A percentile compares a stretch with the other conserved stretches of the same genome.
Evolutionary conservation across 2,888 invertebrate genomes (phyloP).

Genomic region (Metopia argyrocephala): DNA sequence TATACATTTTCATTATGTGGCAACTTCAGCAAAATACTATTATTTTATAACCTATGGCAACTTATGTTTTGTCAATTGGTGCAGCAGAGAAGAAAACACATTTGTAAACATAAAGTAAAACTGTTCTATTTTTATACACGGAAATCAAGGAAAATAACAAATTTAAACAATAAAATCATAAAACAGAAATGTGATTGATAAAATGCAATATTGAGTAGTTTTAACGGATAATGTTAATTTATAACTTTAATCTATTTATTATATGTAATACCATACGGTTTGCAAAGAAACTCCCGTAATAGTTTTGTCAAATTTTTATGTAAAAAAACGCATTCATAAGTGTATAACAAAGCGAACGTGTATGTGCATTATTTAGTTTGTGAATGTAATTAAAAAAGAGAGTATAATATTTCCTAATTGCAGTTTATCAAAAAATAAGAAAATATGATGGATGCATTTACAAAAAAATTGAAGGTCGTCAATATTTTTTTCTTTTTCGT

Average conservation of each 20-base stretch:
- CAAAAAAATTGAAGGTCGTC: constrained; percentile 49
- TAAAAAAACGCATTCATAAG: constrained; percentile 2
- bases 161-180: constrained; percentile 9
- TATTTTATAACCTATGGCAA: neutral
- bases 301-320: neutral
- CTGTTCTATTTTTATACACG: neutral
- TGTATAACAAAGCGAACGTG: neutral
- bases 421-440: constrained; percentile 5
- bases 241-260: too few relatives aligned
- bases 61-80: neutral
- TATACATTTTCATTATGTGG: neutral
- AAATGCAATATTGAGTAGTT: neutral
- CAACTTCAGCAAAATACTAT: neutral
- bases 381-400: neutral
- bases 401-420: constrained; percentile 6
- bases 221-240: neutral
- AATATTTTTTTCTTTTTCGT: constrained; percentile 4
- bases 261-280: too few relatives aligned
- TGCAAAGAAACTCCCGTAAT: constrained; percentile 6
- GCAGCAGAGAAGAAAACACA: neutral
- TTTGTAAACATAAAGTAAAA: constrained; percentile 25
- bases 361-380: neutral
- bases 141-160: neutral
- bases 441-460: constrained; percentile 29
- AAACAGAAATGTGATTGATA: constrained; percentile 19